Percentiles rank a stretch among this genome's conserved stretches.
Evolutionary conservation across 35 echinoderm and acorn worm genomes (phyloP).

Genomic region (Apostichopus californicus): DNA sequence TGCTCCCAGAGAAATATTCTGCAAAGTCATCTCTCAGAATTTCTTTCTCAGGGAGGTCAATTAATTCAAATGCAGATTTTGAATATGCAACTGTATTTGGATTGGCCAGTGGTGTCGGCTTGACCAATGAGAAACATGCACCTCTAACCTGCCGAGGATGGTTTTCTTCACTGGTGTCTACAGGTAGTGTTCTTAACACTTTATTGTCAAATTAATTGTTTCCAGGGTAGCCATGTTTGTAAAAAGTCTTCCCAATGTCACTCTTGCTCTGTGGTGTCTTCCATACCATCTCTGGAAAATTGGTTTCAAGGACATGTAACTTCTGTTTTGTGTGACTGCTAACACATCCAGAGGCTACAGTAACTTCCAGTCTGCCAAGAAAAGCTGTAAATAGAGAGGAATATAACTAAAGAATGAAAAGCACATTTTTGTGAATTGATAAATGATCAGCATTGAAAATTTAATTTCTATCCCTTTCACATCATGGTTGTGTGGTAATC

Average conservation of each 20-base stretch:
- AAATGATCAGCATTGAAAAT: no score
- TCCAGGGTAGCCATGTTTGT: slow-evolving; percentile 68
- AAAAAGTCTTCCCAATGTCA: not conserved
- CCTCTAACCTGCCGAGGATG: slow-evolving; percentile 78
- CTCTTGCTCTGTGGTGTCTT: not conserved
- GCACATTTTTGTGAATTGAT: no score
- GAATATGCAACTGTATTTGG: slow-evolving; percentile 82
- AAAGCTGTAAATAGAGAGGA: not conserved
- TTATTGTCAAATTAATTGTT: slow-evolving; percentile 95
- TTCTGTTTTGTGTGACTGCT: not conserved
- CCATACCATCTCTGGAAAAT: slow-evolving; percentile 31
- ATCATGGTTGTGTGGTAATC: no score
- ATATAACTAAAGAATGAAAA: no score
- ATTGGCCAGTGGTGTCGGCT: slow-evolving; percentile 73
- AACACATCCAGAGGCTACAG: not conserved
- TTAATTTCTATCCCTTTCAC: no score
- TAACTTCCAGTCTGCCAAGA: not conserved
- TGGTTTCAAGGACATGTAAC: not conserved
- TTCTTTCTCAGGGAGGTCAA: slow-evolving; percentile 82
- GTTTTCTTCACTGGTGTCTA: slow-evolving; percentile 76
- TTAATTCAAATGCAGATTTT: slow-evolving; percentile 67
- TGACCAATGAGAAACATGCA: slow-evolving; percentile 87
- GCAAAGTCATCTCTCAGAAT: slow-evolving; percentile 78
- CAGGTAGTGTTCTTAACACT: slow-evolving; percentile 67
- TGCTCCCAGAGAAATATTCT: slow-evolving; percentile 88